Percentiles rank a stretch among this genome's conserved stretches.
Conservation (phyloP, 2,797 vertebrate species). For the Gadopsis marmoratus region DNA sequence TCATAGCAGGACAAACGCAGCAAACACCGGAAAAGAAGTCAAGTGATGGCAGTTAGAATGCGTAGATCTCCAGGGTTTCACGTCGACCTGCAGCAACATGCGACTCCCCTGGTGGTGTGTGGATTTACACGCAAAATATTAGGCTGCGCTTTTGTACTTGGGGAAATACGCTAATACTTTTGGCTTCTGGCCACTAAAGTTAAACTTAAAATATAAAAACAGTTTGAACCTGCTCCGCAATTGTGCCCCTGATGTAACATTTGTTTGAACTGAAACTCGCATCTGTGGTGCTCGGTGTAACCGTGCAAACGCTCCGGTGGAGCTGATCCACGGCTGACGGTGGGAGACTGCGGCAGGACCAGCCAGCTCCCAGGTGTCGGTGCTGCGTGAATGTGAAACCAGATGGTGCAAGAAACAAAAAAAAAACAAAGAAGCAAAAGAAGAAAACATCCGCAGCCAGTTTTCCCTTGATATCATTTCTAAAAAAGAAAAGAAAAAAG, state of each 20-base stretch:
- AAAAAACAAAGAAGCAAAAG: neutral
- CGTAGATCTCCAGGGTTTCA: neutral
- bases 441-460: neutral
- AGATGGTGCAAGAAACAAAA: conserved; percentile 9
- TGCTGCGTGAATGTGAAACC: conserved; percentile 1
- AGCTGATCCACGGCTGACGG: conserved; percentile 29
- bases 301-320: conserved; percentile 16
- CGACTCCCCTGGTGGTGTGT: neutral
- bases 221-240: neutral
- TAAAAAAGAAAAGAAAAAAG: neutral
- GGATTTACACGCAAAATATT: neutral
- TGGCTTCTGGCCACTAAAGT: neutral
- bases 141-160: too few species aligned
- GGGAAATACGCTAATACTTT: neutral
- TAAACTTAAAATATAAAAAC: conserved; percentile 1
- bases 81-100: neutral
- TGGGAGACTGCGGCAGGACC: conserved; percentile 17
- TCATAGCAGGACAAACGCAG: too few species aligned
- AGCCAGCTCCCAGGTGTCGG: conserved; percentile 29
- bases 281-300: neutral
- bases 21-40: neutral
- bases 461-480: neutral
- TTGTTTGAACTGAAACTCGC: conserved; percentile 11
- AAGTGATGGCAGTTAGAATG: neutral
- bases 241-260: conserved; percentile 11